These are phyloP conservation scores for Amorpha juglandis DNA, from an alignment of 2,888 invertebrate species.

Conservation along the genomic window DNA sequence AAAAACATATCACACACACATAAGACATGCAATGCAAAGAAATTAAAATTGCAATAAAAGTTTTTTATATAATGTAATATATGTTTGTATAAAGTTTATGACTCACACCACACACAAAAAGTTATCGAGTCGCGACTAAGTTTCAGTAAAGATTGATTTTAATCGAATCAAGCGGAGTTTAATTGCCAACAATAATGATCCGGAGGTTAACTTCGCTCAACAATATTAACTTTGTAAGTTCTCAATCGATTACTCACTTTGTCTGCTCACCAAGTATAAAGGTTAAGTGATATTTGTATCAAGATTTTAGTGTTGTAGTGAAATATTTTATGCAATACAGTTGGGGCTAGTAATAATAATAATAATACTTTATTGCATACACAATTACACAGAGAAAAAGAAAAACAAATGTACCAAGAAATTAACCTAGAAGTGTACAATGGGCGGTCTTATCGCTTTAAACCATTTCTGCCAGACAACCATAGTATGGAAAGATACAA, in stretches of 20 bases:
- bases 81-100: not conserved
- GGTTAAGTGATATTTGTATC: not conserved
- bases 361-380: no score
- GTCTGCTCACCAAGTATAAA: constrained; percentile 11
- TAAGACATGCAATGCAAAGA: no score
- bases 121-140: constrained; percentile 43
- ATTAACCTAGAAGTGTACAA: no score
- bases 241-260: constrained; percentile 29
- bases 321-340: not conserved
- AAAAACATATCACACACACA: no score
- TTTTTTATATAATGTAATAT: not conserved
- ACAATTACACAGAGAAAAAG: no score
- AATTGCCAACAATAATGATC: constrained; percentile 74
- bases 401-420: no score
- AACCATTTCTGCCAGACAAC: no score
- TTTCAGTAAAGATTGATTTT: constrained; percentile 62
- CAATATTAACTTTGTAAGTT: constrained; percentile 59
- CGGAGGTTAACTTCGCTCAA: constrained; percentile 66
- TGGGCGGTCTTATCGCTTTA: no score
- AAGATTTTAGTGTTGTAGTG: constrained; percentile 1
- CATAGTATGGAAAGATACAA: no score
- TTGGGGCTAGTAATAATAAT: no score
- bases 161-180: constrained; percentile 70
- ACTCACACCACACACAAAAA: constrained; percentile 1
- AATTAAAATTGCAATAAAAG: no score